Evolutionary conservation across 92 coral and sea anemone genomes (phyloP).

Genomic region (Actinostola sp.): DNA sequence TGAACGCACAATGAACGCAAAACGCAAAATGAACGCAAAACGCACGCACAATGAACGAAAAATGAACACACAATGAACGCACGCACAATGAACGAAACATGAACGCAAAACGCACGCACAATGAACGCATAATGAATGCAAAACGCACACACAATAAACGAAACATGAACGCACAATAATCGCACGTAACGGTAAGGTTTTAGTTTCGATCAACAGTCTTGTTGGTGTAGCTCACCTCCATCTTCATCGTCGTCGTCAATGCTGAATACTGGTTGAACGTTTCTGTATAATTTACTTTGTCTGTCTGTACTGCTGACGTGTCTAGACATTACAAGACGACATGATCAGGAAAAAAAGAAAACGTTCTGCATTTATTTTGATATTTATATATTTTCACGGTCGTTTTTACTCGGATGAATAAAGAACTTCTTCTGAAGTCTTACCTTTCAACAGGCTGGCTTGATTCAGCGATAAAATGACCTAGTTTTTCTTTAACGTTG

Average conservation of each 20-base stretch:
- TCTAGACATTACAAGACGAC: no score
- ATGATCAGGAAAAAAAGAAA: conserved; percentile 9
- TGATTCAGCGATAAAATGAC: conserved; percentile 84
- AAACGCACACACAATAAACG: no score
- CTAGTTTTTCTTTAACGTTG: conserved; percentile 83
- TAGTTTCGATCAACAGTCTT: background rate
- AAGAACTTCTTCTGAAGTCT: no score
- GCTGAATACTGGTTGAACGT: conserved; percentile 91
- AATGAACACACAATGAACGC: no score
- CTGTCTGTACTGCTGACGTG: conserved; percentile 95
- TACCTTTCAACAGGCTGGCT: conserved; percentile 90
- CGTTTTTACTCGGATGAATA: no score
- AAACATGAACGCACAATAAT: no score
- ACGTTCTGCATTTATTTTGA: background rate
- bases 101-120: no score
- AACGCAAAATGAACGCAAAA: no score
- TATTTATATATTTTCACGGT: background rate
- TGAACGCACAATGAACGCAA: no score
- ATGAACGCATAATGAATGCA: no score
- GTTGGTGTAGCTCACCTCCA: conserved; percentile 77
- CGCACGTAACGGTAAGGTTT: background rate
- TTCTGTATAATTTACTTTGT: conserved; percentile 84
- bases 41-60: no score
- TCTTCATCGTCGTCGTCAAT: conserved; percentile 98
- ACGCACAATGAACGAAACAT: no score